phyloP scores from a whole-genome alignment of 1,140 invertebrate species.

The Prorops nasuta region DNA sequence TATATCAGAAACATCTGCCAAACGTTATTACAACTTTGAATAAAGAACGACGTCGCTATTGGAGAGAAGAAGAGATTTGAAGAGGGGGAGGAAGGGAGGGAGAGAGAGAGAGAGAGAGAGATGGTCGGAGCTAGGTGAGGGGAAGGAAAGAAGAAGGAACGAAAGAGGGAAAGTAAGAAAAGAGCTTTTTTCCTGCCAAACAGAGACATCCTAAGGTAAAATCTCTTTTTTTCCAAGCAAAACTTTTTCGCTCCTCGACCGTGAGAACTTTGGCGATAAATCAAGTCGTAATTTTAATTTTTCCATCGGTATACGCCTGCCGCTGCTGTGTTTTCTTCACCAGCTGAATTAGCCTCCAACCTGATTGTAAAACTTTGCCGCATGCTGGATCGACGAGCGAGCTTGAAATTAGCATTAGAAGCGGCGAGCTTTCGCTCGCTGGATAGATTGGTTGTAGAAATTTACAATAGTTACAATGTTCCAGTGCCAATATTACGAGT shows the following conservation, averaged over 20 bases:
- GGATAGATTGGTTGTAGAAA: too few species aligned
- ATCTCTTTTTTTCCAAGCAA: conserved; percentile 8
- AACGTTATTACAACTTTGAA: conserved; percentile 59
- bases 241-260: conserved; percentile 34
- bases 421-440: too few species aligned
- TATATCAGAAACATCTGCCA: conserved; percentile 58
- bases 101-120: conserved; percentile 13
- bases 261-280: conserved; percentile 39
- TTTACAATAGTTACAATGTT: too few species aligned
- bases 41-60: conserved; percentile 51
- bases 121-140: conserved; percentile 10
- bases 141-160: background rate
- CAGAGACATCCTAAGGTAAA: conserved; percentile 1
- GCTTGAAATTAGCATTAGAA: too few species aligned
- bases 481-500: too few species aligned
- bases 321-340: background rate
- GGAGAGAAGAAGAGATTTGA: too few species aligned
- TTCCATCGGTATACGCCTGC: background rate
- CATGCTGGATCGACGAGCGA: too few species aligned
- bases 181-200: background rate
- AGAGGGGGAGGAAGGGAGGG: conserved; percentile 1
- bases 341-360: too few species aligned
- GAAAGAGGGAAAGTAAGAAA: background rate
- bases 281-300: conserved; percentile 43
- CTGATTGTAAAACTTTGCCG: too few species aligned